Percentiles rank a stretch among this genome's conserved stretches.
These are phyloP conservation scores for Mythimna lalbum DNA, from an alignment of 2,888 invertebrate genomes.

Conservation along the genomic window DNA sequence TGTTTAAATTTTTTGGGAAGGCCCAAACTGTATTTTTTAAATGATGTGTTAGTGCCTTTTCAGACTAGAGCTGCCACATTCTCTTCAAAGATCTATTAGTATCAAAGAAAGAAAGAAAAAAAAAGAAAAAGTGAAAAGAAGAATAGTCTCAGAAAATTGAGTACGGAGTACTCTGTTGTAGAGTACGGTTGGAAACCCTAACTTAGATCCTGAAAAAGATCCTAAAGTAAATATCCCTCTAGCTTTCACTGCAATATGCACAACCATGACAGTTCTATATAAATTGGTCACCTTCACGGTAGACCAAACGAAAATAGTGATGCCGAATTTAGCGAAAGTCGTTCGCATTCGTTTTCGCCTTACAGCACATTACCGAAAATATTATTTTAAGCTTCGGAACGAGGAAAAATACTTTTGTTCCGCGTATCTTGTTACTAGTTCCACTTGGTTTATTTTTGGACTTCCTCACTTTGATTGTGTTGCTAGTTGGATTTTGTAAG, in stretches of 20 bases:
- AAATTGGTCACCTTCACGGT: slow-evolving; percentile 27
- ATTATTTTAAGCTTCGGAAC: slow-evolving; percentile 63
- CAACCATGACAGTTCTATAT: slow-evolving; percentile 7
- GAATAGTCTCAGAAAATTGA: no score
- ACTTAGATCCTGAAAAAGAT: not conserved
- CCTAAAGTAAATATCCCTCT: not conserved
- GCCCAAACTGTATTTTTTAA: no score
- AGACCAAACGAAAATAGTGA: slow-evolving; percentile 63
- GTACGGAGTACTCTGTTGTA: no score
- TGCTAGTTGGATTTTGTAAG: slow-evolving; percentile 19
- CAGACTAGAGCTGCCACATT: no score
- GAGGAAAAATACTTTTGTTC: slow-evolving; percentile 64
- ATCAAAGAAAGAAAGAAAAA: no score
- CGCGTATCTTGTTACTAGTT: slow-evolving; percentile 70
- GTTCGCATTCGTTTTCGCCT: slow-evolving; percentile 54
- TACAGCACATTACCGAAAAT: slow-evolving; percentile 55
- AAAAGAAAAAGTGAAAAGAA: no score
- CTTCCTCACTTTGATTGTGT: slow-evolving; percentile 44
- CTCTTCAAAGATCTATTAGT: no score
- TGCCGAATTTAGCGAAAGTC: slow-evolving; percentile 58
- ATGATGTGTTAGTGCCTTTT: no score
- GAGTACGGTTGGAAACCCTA: not conserved
- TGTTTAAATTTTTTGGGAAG: no score
- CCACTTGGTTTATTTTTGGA: slow-evolving; percentile 66
- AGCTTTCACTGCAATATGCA: not conserved